Evolutionary conservation across 2,113 vertebrate species (phyloP), one percentile per base, ranked within the genome.

Genomic region (Saimiri boliviensis): DNA sequence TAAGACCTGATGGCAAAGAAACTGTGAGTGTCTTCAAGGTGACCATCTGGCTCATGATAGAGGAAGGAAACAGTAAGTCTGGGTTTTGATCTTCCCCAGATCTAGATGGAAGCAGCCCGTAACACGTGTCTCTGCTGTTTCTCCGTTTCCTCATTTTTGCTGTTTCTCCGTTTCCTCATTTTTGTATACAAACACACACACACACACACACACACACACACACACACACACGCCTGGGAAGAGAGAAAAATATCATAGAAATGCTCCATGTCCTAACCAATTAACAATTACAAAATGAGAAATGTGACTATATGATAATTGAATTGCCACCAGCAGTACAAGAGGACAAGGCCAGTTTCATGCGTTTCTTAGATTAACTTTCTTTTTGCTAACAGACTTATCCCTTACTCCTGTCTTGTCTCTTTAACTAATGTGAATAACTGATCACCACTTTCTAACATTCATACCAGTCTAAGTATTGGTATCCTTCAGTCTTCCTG

Each of bases 201-300:
- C 32, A 90, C 30, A 25, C 23, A 25, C 2, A 76, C 54, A 71
- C 35, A 20, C 9, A 37, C 49, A 68, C 47, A 56, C 3, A 86
- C 25, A 40, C 35, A 79, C 14, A 63, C 19, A 74, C 52, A 63
- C 37, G 8, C 74, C 20, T 49, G n/a, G 49, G 40, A 92, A 3
- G 5, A 86, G 37, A 91, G 14, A 87, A 20, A 83, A 74, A 88
- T 89, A 58, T 87, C 87, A 94, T 27, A 82, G 71, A 92, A 87
- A 94, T 66, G 23, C 13, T 77, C 49, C 91, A 32, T 35, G 2
- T 30, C 42, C 86, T 96, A 77, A 56, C 20, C 68, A 86, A 92
- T 94, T 94, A 96, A 95, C 9, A 94, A 90, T 77, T 89, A 92
- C n/a, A 93, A 96, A 86, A 94, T 84, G 86, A 97, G 89, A 95